Percentiles rank a stretch among this genome's conserved stretches.
Conservation (phyloP, 2,113 vertebrate genomes). For the Oenanthe oenanthe region DNA sequence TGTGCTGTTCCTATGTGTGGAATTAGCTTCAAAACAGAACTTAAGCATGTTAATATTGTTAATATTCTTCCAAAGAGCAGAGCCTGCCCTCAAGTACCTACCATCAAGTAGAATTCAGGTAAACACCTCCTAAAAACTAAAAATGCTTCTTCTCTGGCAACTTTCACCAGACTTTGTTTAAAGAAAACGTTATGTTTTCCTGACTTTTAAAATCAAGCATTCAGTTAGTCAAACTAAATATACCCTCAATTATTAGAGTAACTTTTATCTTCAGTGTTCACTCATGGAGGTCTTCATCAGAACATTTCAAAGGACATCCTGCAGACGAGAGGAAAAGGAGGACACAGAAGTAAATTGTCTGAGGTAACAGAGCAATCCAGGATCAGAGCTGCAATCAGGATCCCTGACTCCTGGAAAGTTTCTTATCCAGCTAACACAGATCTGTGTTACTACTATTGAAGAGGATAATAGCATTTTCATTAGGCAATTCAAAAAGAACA, state of each 20-base stretch:
- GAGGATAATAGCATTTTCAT: conserved; percentile 1
- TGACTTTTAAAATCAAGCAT: background rate
- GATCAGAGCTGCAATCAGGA: background rate
- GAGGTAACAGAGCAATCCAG: background rate
- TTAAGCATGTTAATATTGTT: background rate
- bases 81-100: background rate
- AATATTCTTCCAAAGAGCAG: background rate
- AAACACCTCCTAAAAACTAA: background rate
- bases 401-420: background rate
- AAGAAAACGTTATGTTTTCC: background rate
- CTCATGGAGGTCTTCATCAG: background rate
- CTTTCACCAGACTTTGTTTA: background rate
- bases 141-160: background rate
- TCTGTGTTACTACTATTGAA: background rate
- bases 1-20: rapidly evolving
- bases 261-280: background rate
- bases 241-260: background rate
- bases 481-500: conserved; percentile 6
- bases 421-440: background rate
- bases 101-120: background rate
- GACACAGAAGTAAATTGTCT: background rate
- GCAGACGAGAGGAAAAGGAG: background rate
- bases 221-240: background rate
- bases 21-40: background rate
- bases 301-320: background rate